Conservation (phyloP, 2,113 vertebrate species). For the Notarius lentiginosus region DNA sequence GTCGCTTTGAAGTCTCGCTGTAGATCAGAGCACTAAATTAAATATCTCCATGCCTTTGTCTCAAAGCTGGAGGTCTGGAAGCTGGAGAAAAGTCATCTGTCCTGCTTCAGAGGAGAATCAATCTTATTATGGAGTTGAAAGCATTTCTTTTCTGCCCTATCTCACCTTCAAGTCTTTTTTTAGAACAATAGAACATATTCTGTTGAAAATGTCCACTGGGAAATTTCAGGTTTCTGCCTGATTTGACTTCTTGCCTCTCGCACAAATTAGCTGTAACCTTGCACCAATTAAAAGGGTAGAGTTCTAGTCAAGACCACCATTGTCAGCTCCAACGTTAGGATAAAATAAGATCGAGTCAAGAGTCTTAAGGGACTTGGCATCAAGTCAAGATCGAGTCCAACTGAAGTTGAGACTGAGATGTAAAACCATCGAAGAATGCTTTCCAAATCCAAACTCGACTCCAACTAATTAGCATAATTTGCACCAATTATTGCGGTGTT, state of each 20-base stretch:
- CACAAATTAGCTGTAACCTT: not conserved
- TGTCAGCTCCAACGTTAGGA: not conserved
- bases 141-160: not conserved
- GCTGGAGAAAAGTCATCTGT: not conserved
- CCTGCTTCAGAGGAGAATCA: not conserved
- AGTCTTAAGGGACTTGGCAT: no score
- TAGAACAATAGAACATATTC: not conserved
- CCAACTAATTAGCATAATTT: no score
- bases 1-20: conserved; percentile 14
- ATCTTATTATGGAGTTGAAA: not conserved
- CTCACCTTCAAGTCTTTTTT: conserved; percentile 2
- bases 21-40: conserved; percentile 12
- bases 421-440: no score
- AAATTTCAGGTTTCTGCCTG: not conserved
- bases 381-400: not conserved
- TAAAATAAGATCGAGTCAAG: not conserved
- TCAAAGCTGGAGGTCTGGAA: conserved; percentile 5
- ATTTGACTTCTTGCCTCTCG: not conserved
- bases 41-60: conserved; percentile 15
- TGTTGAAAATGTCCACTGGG: not conserved
- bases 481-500: no score
- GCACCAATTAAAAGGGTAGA: not conserved
- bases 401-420: no score
- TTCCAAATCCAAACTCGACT: no score
- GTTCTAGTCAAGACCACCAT: not conserved